These are phyloP conservation scores for Batillaria attramentaria DNA, from an alignment of 1,140 invertebrate species.

Conservation along the genomic window DNA sequence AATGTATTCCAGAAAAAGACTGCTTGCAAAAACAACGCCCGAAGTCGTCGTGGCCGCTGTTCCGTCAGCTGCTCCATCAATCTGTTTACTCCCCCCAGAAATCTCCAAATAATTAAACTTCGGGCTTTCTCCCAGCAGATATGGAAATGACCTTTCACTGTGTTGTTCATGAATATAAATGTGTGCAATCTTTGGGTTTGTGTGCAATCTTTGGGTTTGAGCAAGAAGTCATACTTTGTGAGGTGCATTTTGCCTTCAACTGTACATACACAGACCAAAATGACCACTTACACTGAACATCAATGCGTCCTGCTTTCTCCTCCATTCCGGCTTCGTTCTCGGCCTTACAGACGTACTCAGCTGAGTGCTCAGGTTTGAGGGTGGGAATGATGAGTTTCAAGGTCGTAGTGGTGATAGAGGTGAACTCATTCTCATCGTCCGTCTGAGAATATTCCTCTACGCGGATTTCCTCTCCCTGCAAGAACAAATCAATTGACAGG, in stretches of 20 bases:
- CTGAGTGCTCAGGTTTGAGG: not conserved
- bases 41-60: no score
- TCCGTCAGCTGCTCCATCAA: no score
- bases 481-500: not conserved
- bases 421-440: not conserved
- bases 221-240: not conserved
- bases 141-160: not conserved
- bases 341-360: constrained; percentile 6
- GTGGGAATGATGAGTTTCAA: not conserved
- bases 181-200: not conserved
- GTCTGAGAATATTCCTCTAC: not conserved
- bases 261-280: not conserved
- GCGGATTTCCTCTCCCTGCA: not conserved
- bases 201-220: not conserved
- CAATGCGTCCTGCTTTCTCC: not conserved
- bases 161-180: not conserved
- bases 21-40: no score
- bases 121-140: no score
- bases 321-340: not conserved
- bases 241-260: not conserved
- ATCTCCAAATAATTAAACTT: no score
- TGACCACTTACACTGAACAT: not conserved
- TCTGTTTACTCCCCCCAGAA: no score
- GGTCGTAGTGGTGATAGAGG: not conserved
- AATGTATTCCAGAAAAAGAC: no score